Evolutionary conservation across 2,113 vertebrate genomes (phyloP).

Genomic region (Tupaia tana): DNA sequence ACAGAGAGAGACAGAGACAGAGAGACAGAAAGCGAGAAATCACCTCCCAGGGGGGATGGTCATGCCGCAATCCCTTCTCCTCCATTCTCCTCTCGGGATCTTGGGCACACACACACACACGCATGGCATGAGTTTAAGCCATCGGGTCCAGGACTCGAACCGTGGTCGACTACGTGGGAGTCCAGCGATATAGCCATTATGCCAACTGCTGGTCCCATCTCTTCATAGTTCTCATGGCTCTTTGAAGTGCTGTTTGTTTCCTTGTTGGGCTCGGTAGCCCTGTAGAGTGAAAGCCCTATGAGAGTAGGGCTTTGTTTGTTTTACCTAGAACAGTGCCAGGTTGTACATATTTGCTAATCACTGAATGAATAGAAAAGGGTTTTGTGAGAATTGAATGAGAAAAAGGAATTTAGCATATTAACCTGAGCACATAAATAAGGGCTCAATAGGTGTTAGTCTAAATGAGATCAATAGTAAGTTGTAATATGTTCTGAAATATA

Average conservation of each 20-base stretch:
- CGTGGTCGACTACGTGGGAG: no score
- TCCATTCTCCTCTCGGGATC: no score
- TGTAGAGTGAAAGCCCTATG: background rate
- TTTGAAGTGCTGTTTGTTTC: background rate
- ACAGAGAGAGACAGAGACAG: no score
- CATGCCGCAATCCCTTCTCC: no score
- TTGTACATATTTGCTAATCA: background rate
- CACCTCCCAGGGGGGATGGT: no score
- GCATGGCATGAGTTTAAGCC: no score
- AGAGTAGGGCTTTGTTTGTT: background rate
- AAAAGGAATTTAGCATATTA: background rate
- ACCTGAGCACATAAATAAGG: background rate
- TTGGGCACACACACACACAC: no score
- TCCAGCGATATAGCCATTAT: no score
- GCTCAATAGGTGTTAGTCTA: background rate
- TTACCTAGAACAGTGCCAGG: background rate
- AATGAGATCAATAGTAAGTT: background rate
- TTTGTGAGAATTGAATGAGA: slow-evolving; percentile 26
- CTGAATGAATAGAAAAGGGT: background rate
- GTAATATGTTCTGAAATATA: background rate
- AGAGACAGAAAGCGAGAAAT: no score
- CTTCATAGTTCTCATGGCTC: background rate
- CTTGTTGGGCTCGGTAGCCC: background rate
- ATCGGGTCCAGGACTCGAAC: no score
- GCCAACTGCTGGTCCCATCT: no score